Evolutionary conservation across 2,888 invertebrate genomes (phyloP).

Genomic region (Platerodrilus igneus): DNA sequence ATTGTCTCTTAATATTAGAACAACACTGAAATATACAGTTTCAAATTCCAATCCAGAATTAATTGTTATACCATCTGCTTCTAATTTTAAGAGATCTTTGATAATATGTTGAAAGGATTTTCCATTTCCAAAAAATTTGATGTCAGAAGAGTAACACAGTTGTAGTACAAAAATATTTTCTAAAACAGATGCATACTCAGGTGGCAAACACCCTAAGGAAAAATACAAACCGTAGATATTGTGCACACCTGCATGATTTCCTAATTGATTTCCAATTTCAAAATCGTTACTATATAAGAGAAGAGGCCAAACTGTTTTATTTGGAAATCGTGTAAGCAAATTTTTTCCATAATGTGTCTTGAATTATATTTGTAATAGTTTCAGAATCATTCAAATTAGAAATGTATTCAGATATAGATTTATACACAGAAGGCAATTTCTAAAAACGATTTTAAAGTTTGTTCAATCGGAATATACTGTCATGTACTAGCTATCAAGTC

Average conservation of each 20-base stretch:
- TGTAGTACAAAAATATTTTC: constrained; percentile 12
- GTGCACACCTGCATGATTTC: constrained; percentile 3
- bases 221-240: constrained; percentile 7
- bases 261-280: constrained; percentile 4
- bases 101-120: no score
- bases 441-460: constrained; percentile 10
- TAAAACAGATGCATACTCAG: constrained; percentile 1
- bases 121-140: constrained; percentile 5
- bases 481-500: background rate
- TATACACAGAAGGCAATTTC: constrained; percentile 7
- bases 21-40: background rate
- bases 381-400: background rate
- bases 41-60: background rate
- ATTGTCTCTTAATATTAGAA: constrained; percentile 4
- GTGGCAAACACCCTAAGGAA: constrained; percentile 8
- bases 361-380: background rate
- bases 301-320: constrained; percentile 1
- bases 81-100: constrained; percentile 2
- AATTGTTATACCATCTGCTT: constrained; percentile 1
- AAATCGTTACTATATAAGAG: background rate
- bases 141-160: background rate
- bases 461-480: constrained; percentile 1
- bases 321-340: background rate
- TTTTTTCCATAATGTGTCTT: constrained; percentile 4
- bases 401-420: constrained; percentile 2